A percentile compares a stretch with the other conserved stretches of the same genome.
phyloP scores from a whole-genome alignment of 1,140 invertebrate genomes.

The Branchinecta lindahli region DNA sequence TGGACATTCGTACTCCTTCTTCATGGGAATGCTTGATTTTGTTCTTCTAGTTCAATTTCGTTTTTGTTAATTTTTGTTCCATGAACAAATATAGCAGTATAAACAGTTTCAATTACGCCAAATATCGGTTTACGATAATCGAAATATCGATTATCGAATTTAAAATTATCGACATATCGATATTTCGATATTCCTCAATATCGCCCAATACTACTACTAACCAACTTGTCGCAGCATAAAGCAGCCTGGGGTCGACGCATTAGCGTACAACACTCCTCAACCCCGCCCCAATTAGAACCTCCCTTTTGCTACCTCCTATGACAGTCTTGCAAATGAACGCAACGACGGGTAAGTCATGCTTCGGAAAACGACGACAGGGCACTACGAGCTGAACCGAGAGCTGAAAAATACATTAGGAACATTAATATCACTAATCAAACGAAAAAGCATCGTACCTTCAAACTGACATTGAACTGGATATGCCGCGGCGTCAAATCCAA shows the following conservation, averaged over 20 bases:
- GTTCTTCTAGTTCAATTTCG: too few relatives aligned
- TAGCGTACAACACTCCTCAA: too few relatives aligned
- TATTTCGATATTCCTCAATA: too few relatives aligned
- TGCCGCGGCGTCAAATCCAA: slow-evolving; percentile 1
- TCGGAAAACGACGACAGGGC: not conserved
- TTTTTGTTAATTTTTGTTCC: too few relatives aligned
- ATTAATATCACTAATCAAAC: slow-evolving; percentile 6
- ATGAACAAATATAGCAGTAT: too few relatives aligned
- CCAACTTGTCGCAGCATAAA: slow-evolving; percentile 8
- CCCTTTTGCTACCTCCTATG: slow-evolving; percentile 8
- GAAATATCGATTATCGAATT: too few relatives aligned
- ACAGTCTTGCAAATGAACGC: slow-evolving; percentile 8
- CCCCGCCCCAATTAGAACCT: too few relatives aligned
- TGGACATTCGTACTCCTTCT: too few relatives aligned
- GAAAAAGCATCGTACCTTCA: slow-evolving; percentile 5
- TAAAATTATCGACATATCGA: too few relatives aligned
- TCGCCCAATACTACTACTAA: slow-evolving; percentile 3
- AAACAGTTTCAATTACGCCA: too few relatives aligned
- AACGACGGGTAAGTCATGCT: slow-evolving; percentile 7
- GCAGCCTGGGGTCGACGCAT: not conserved
- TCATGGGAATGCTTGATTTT: too few relatives aligned
- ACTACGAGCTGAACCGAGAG: slow-evolving; percentile 7
- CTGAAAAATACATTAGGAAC: slow-evolving; percentile 9
- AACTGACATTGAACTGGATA: slow-evolving; percentile 8
- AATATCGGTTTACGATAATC: too few relatives aligned